phyloP scores from a whole-genome alignment of 2,113 vertebrate species.

The Ondatra zibethicus region DNA sequence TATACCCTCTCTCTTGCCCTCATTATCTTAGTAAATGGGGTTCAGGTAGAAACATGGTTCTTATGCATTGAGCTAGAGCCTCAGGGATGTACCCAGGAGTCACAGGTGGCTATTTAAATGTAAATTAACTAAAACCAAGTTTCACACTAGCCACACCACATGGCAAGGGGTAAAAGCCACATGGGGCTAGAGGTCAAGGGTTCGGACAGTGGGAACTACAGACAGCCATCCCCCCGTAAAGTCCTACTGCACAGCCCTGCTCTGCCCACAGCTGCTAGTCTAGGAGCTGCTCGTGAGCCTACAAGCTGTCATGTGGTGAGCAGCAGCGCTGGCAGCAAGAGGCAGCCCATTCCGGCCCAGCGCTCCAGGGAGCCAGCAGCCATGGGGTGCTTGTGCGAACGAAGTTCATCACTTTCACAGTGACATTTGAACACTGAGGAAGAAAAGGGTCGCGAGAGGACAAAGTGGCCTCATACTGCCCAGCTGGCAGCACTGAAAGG shows the following conservation, averaged over 20 bases:
- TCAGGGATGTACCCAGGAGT: not conserved
- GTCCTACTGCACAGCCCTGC: not conserved
- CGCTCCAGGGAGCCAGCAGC: not conserved
- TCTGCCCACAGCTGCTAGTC: not conserved
- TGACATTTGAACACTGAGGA: not conserved
- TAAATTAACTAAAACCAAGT: not conserved
- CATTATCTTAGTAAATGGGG: not conserved
- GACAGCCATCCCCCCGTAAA: not conserved
- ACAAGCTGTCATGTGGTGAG: not conserved
- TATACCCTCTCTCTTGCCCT: not conserved
- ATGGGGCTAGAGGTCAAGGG: not conserved
- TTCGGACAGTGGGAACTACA: not conserved
- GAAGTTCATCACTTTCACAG: not conserved
- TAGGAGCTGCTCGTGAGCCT: not conserved
- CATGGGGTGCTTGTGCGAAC: slow-evolving; percentile 8
- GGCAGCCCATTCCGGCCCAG: not conserved
- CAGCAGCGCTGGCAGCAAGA: not conserved
- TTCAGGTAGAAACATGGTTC: not conserved
- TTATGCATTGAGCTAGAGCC: not conserved
- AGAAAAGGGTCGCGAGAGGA: not conserved
- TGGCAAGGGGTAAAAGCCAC: not conserved
- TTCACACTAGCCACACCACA: not conserved
- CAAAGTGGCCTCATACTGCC: not conserved
- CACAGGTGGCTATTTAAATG: not conserved
- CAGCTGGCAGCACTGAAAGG: not conserved